Conservation (phyloP, 1,140 invertebrate species). For the Hypsibius dujardini region DNA sequence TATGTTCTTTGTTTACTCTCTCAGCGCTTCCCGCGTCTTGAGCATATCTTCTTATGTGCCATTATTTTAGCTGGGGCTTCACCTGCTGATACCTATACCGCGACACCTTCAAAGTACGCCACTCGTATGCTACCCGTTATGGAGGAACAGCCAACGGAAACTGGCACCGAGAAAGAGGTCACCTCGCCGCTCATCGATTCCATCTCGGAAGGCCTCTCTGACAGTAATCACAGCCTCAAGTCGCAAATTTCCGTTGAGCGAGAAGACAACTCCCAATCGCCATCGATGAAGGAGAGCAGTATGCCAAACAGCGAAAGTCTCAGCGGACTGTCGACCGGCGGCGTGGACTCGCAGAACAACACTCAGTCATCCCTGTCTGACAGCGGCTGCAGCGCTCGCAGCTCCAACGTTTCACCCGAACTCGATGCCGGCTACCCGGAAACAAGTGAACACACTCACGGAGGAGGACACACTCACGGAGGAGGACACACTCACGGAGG, state of each 20-base stretch:
- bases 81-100: neutral
- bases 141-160: slow-evolving; percentile 2
- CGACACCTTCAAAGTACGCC: slow-evolving; percentile 4
- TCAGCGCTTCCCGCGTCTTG: neutral
- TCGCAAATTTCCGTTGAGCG: neutral
- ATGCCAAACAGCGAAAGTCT: slow-evolving; percentile 5
- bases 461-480: too few relatives aligned
- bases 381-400: neutral
- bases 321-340: slow-evolving; percentile 3
- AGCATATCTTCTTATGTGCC: neutral
- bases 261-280: neutral
- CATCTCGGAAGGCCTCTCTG: neutral
- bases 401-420: slow-evolving; percentile 9
- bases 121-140: neutral
- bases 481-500: too few relatives aligned
- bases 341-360: slow-evolving; percentile 7
- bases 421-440: slow-evolving; percentile 31
- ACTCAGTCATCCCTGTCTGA: slow-evolving; percentile 13
- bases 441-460: slow-evolving; percentile 32
- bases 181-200: neutral
- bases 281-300: neutral
- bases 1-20: neutral
- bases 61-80: neutral
- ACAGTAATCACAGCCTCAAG: slow-evolving; percentile 9
- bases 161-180: neutral